phyloP scores from a whole-genome alignment of 1,140 invertebrate genomes.

The Kradibia gibbosae region DNA sequence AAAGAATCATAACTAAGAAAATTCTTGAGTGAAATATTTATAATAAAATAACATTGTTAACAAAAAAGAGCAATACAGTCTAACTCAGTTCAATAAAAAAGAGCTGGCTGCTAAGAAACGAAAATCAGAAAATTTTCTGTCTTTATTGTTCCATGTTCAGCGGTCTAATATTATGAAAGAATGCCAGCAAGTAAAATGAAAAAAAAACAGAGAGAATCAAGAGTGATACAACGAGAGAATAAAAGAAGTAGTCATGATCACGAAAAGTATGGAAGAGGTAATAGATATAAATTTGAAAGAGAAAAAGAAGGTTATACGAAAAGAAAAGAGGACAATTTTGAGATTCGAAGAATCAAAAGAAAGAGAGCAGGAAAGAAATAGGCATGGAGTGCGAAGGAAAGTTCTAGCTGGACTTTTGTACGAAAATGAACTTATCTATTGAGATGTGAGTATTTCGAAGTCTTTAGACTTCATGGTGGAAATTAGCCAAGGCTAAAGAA shows the following conservation, averaged over 20 bases:
- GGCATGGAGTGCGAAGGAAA: neutral
- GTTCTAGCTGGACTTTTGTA: slow-evolving; percentile 1
- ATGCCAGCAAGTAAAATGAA: neutral
- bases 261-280: no score
- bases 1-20: neutral
- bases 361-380: neutral
- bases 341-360: neutral
- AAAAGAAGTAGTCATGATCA: no score
- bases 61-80: neutral
- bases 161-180: neutral
- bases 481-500: slow-evolving; percentile 27
- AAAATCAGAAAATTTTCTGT: slow-evolving; percentile 8
- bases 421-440: neutral
- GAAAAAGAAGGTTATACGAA: no score
- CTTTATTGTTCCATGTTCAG: neutral
- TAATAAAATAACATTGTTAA: neutral
- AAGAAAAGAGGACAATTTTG: no score
- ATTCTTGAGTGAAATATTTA: neutral
- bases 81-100: neutral
- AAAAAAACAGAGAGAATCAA: neutral
- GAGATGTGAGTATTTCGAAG: neutral
- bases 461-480: slow-evolving; percentile 24
- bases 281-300: no score
- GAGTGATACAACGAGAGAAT: neutral
- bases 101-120: slow-evolving; percentile 17